These are phyloP conservation scores for Galeopterus variegatus DNA, from an alignment of 2,113 vertebrate genomes.

Conservation along the genomic window DNA sequence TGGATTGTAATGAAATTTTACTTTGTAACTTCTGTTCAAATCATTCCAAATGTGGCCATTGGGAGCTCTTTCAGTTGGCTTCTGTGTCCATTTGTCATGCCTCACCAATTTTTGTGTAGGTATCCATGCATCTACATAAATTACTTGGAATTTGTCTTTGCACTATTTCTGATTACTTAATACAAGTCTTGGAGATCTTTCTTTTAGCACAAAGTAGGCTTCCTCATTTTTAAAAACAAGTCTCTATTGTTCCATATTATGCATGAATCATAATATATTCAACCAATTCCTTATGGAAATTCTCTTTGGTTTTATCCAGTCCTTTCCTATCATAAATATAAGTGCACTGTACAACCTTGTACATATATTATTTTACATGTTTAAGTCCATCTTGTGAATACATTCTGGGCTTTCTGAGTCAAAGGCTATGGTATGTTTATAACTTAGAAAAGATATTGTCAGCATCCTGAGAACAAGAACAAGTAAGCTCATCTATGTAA, in stretches of 20 bases:
- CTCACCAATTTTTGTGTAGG: background rate
- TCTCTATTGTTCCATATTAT: background rate
- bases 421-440: background rate
- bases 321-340: too few species aligned
- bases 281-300: too few species aligned
- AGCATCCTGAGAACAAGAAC: background rate
- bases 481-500: background rate
- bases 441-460: background rate
- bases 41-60: background rate
- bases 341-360: too few species aligned
- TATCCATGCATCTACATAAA: background rate
- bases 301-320: too few species aligned
- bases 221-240: background rate
- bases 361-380: background rate
- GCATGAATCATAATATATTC: background rate
- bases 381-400: too few species aligned
- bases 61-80: background rate
- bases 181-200: background rate
- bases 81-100: too few species aligned
- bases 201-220: background rate
- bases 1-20: background rate
- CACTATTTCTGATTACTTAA: background rate
- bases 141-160: background rate
- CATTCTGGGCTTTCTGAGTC: background rate
- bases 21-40: background rate